Evolutionary conservation across 2,797 vertebrate genomes (phyloP).

Genomic region (Sylvia borin): DNA sequence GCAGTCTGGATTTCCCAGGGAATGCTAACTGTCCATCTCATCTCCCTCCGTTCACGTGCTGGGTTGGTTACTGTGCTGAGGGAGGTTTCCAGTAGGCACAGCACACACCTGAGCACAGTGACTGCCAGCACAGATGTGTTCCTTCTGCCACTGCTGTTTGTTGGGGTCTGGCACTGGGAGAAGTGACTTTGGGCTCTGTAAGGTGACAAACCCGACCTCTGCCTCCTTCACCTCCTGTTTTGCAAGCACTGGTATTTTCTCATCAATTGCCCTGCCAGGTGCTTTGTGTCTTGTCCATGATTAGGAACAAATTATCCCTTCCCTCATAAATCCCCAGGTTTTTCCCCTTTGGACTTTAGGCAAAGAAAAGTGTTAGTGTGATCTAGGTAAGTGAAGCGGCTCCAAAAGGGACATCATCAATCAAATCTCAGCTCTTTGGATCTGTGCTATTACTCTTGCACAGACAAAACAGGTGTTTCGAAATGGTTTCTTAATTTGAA

Average conservation of each 20-base stretch:
- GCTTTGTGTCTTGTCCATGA: neutral
- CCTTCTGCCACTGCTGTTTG: neutral
- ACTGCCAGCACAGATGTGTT: neutral
- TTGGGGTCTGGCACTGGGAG: neutral
- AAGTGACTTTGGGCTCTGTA: neutral
- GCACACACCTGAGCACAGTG: neutral
- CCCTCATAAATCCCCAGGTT: neutral
- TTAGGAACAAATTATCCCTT: neutral
- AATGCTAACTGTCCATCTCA: neutral
- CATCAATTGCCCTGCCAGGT: neutral
- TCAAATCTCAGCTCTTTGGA: neutral
- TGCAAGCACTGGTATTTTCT: neutral
- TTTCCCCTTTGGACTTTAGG: neutral
- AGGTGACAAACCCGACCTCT: neutral
- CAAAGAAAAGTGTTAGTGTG: fast-evolving
- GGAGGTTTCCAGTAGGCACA: neutral
- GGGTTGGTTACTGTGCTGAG: neutral
- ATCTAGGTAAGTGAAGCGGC: neutral
- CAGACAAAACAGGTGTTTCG: neutral
- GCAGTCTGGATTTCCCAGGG: neutral
- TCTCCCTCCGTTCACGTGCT: neutral
- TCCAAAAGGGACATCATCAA: neutral
- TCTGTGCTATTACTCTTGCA: neutral
- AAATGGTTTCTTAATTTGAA: neutral
- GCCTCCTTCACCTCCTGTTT: slow-evolving; percentile 49